phyloP scores from a whole-genome alignment of 1,140 invertebrate genomes.

The Branchinecta lynchi region DNA sequence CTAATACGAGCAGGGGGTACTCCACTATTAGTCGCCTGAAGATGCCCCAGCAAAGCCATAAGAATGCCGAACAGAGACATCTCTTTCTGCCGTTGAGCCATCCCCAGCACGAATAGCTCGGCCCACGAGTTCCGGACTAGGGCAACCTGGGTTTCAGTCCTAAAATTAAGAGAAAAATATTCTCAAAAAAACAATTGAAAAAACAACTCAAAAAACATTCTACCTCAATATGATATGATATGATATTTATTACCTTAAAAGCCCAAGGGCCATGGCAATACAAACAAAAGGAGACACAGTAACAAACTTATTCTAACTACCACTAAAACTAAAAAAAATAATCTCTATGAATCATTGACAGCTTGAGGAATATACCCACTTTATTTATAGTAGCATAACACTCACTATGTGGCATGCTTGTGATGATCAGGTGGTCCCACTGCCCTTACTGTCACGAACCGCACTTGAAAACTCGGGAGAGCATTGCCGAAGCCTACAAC shows the following conservation, averaged over 20 bases:
- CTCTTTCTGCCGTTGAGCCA: constrained; percentile 69
- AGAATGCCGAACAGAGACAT: constrained; percentile 66
- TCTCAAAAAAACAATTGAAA: constrained; percentile 2
- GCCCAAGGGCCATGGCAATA: no score
- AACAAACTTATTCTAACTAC: no score
- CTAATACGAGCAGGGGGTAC: background rate
- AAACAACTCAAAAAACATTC: constrained; percentile 9
- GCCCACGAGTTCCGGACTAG: constrained; percentile 77
- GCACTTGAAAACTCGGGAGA: background rate
- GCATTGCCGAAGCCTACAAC: no score
- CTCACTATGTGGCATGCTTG: no score
- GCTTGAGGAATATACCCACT: no score
- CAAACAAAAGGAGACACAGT: no score
- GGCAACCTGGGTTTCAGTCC: constrained; percentile 63
- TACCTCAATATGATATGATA: constrained; percentile 16
- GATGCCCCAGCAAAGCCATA: constrained; percentile 54
- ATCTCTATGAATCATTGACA: no score
- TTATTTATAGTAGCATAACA: no score
- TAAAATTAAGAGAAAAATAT: constrained; percentile 34
- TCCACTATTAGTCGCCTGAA: constrained; percentile 30
- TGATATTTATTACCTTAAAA: no score
- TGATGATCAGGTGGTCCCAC: no score
- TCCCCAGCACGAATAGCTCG: constrained; percentile 76
- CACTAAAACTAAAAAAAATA: no score
- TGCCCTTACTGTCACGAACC: no score